Evolutionary conservation across 1,140 invertebrate genomes (phyloP), one percentile per base, ranked within the genome.

Genomic region (Euborellia annulipes): DNA sequence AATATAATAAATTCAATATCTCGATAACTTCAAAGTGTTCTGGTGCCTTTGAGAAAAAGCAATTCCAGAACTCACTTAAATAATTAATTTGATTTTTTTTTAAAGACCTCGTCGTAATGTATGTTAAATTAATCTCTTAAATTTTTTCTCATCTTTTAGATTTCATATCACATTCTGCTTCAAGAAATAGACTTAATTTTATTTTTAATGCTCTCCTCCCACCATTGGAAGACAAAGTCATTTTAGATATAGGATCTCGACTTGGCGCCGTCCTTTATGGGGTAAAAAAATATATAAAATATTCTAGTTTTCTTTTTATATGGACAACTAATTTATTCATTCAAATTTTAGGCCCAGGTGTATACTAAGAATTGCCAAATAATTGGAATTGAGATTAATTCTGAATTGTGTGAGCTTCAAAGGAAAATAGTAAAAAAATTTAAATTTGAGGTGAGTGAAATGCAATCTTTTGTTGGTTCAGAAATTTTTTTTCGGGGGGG

Each of bases 161-260:
- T 48, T 71, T 72, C 49, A 70, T 78, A 48, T 79, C 76, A 21
- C 78, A 82, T 57, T 83, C 79, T 13, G 68, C 76, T 52, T 79
- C 78, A 36, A 68, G 67, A 49, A 58, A 69, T 54, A 65, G 67
- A 38, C 56, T 81, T 13, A 67, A 71, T 49, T 75, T 71, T 48
- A 72, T 82, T 45, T 82, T 81, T 53, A 69, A 72, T 37, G 66
- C 66, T 36, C 53, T 78, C 19, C 60, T 82, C 38, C 74, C 76
- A 41, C 63, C 65, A 41, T 61, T 79, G 40, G 61, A 69, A 48
- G 67, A 62, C 11, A 79, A 77, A 62, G 67, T 63, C 44, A 55
- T 82, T 41, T 53, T 84, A 14, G 79, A 82, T 63, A 58, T 82
- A 41, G 80, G 79, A 7, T 82, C 78, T 11, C 67, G 80, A 61